phyloP scores from a whole-genome alignment of 2,797 vertebrate species.

The Mus minutoides region DNA sequence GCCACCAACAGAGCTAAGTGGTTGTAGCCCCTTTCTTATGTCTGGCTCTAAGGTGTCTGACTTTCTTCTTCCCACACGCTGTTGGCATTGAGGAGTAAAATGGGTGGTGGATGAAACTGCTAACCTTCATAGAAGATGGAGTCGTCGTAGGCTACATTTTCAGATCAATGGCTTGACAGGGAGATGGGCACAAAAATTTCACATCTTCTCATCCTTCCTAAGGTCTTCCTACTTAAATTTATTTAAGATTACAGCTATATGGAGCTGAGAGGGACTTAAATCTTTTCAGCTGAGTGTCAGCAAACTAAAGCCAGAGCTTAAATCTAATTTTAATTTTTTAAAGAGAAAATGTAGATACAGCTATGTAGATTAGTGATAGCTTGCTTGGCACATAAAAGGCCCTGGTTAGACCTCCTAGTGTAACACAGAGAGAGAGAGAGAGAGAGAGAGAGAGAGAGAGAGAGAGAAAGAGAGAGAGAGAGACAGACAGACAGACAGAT shows the following conservation, averaged over 20 bases:
- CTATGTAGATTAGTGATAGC: background rate
- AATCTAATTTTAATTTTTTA: background rate
- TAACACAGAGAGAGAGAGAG: background rate
- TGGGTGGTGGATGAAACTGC: no score
- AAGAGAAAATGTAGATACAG: background rate
- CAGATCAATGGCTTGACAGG: background rate
- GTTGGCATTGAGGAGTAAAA: background rate
- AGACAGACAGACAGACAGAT: background rate
- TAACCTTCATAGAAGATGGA: background rate
- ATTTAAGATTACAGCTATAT: background rate
- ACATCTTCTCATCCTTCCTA: background rate
- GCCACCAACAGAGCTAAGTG: constrained; percentile 37
- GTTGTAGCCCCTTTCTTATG: no score
- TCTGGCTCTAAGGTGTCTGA: background rate
- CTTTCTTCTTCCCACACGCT: background rate
- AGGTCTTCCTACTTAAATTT: background rate
- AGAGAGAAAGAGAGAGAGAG: no score
- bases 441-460: background rate
- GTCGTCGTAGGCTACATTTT: background rate
- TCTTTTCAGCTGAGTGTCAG: background rate
- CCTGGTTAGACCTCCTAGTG: background rate
- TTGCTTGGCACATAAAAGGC: background rate
- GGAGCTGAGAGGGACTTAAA: background rate
- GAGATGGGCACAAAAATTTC: background rate
- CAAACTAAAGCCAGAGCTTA: background rate